These are phyloP conservation scores for Tachuris rubrigastra DNA, from an alignment of 2,113 vertebrate genomes.

Conservation along the genomic window DNA sequence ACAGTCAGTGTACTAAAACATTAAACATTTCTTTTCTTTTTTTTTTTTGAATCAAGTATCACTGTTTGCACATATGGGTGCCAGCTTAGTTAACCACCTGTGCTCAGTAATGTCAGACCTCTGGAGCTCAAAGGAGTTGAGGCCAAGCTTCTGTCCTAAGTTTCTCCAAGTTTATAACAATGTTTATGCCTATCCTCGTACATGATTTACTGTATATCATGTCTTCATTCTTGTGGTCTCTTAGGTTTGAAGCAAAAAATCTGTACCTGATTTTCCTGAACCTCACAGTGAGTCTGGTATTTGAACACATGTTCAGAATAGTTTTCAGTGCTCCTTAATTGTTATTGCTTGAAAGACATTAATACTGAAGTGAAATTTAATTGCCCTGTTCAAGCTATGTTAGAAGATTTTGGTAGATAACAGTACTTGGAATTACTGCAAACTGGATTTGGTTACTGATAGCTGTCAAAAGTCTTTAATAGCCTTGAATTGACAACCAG, in stretches of 20 bases:
- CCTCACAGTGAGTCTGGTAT: neutral
- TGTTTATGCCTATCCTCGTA: neutral
- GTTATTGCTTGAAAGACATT: slow-evolving; percentile 29
- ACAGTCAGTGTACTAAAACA: neutral
- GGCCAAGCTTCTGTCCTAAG: neutral
- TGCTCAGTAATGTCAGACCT: neutral
- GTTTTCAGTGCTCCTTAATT: slow-evolving; percentile 39
- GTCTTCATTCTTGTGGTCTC: neutral
- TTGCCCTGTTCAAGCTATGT: neutral
- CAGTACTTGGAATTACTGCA: neutral
- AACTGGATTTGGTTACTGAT: neutral
- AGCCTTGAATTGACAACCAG: neutral
- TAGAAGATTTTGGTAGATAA: slow-evolving; percentile 14
- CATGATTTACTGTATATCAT: neutral
- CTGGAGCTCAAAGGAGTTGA: neutral
- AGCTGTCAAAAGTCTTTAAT: neutral
- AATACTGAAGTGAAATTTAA: slow-evolving; percentile 37
- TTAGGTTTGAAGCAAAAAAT: neutral
- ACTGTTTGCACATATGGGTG: neutral
- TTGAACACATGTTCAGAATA: neutral
- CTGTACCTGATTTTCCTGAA: neutral
- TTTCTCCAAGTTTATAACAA: neutral
- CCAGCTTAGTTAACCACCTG: neutral
- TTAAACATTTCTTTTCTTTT: neutral
- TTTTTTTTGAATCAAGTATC: neutral